Percentiles rank a stretch among this genome's conserved stretches.
phyloP scores from a whole-genome alignment of 2,797 vertebrate species.

The Anas flavirostris region DNA sequence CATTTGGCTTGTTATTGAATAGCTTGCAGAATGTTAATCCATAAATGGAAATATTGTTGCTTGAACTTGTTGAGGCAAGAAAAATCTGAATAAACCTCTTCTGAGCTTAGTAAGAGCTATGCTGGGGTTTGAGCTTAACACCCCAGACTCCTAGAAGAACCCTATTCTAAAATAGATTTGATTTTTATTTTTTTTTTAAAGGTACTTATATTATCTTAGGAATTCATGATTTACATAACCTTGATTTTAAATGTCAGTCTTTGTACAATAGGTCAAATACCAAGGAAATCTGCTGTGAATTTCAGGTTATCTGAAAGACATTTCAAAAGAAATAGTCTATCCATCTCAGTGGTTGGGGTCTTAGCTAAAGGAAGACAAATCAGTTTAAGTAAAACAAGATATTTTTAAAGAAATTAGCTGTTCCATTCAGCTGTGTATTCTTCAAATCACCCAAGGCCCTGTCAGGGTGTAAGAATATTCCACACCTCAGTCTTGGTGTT shows the following conservation, averaged over 20 bases:
- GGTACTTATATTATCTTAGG: background rate
- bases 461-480: background rate
- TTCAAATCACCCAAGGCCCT: background rate
- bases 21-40: background rate
- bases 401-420: background rate
- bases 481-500: background rate
- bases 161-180: background rate
- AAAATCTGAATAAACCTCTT: background rate
- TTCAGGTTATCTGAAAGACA: background rate
- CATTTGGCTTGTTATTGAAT: background rate
- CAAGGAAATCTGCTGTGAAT: background rate
- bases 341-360: background rate
- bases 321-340: background rate
- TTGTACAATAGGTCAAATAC: background rate
- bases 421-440: background rate
- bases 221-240: background rate
- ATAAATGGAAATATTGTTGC: background rate
- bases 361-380: background rate
- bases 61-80: background rate
- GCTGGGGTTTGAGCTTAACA: background rate
- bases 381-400: background rate
- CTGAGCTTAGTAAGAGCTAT: background rate
- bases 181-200: background rate
- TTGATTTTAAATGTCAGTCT: background rate
- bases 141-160: fast-evolving